These are phyloP conservation scores for Dyspetes luteomarginatus DNA, from an alignment of 2,888 invertebrate genomes.

Conservation along the genomic window DNA sequence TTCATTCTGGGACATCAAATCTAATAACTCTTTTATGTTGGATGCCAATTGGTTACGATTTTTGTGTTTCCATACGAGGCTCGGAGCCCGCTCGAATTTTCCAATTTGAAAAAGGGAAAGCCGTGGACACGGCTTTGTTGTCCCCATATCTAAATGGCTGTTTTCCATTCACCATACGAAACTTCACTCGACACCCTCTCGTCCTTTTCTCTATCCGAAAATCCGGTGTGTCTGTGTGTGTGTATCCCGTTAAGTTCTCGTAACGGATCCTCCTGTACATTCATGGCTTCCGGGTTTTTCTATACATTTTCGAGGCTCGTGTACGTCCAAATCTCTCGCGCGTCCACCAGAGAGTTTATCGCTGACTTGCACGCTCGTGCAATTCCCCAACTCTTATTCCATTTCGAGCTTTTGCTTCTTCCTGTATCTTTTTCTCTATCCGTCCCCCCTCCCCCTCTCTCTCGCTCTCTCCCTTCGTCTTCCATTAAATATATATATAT, in stretches of 20 bases:
- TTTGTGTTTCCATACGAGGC: neutral
- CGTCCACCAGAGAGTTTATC: conserved; percentile 29
- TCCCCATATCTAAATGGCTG: conserved; percentile 26
- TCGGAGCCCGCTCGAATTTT: conserved; percentile 13
- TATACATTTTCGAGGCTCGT: neutral
- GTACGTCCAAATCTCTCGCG: conserved; percentile 12
- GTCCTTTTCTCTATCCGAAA: neutral
- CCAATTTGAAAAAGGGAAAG: conserved; percentile 7
- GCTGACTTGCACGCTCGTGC: conserved; percentile 1
- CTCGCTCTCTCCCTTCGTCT: neutral
- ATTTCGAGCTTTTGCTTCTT: conserved; percentile 7
- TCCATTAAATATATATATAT: neutral
- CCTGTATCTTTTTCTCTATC: neutral
- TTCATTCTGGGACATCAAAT: neutral
- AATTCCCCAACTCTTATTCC: conserved; percentile 10
- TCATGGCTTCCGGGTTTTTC: neutral
- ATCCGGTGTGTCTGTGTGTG: too few species aligned
- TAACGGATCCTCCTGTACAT: conserved; percentile 6
- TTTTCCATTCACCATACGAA: neutral
- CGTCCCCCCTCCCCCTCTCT: neutral
- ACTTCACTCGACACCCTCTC: neutral
- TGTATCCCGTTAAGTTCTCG: conserved; percentile 12
- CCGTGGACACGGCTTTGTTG: conserved; percentile 36
- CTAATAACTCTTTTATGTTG: neutral
- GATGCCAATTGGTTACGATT: too few species aligned